Evolutionary conservation across 2,888 invertebrate genomes (phyloP).

Genomic region (Parthenolecanium corni): DNA sequence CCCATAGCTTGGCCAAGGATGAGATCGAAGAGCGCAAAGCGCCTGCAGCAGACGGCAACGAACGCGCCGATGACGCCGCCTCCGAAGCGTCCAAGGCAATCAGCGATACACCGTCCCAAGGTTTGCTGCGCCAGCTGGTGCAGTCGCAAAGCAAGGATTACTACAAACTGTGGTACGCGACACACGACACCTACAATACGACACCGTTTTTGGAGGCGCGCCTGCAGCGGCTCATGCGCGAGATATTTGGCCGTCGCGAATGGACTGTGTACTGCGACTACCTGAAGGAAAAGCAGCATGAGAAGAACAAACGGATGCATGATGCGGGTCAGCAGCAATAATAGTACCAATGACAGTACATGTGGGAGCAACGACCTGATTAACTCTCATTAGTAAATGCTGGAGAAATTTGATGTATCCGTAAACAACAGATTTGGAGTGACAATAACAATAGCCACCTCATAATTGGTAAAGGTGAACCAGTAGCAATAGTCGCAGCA

Average conservation of each 20-base stretch:
- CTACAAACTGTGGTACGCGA: slow-evolving; percentile 18
- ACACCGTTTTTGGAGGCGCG: slow-evolving; percentile 21
- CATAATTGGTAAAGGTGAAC: no score
- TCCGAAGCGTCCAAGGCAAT: neutral
- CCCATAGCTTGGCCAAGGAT: neutral
- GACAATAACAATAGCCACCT: no score
- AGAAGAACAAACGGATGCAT: neutral
- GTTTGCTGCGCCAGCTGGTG: neutral
- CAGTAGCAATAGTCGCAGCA: no score
- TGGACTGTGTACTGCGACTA: slow-evolving; percentile 10
- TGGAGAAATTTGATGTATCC: no score
- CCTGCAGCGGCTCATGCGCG: slow-evolving; percentile 12
- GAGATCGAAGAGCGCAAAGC: neutral
- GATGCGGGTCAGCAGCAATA: no score
- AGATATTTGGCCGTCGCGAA: slow-evolving; percentile 6
- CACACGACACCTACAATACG: slow-evolving; percentile 18
- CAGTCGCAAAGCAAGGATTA: slow-evolving; percentile 14
- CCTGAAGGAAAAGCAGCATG: slow-evolving; percentile 5
- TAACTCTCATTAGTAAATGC: no score
- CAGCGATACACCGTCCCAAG: neutral
- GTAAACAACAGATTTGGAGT: no score
- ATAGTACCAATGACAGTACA: no score
- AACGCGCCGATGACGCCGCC: neutral
- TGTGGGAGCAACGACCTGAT: no score
- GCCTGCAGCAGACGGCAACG: neutral